These are phyloP conservation scores for Echeneis naucrates DNA, from an alignment of 2,797 vertebrate species.

Conservation along the genomic window DNA sequence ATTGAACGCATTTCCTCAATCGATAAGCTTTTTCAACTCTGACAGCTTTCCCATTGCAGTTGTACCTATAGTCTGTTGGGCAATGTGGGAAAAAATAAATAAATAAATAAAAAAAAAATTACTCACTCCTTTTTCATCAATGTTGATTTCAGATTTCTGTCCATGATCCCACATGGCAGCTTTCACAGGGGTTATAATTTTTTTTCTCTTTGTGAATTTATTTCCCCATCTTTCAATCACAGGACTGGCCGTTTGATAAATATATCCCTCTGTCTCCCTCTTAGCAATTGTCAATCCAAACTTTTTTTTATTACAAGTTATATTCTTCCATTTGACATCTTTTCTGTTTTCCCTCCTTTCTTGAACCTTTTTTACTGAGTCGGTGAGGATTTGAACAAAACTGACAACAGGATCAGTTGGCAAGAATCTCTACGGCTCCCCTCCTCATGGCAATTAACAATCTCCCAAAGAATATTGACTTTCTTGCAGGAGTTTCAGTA, in stretches of 20 bases:
- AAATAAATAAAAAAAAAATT: conserved; percentile 16
- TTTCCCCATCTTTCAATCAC: too few relatives aligned
- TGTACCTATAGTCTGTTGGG: conserved; percentile 13
- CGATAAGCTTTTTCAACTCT: conserved; percentile 5
- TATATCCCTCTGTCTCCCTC: neutral
- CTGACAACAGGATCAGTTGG: neutral
- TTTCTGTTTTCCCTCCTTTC: neutral
- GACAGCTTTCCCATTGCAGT: conserved; percentile 1
- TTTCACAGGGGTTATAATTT: too few relatives aligned
- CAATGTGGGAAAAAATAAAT: conserved; percentile 12
- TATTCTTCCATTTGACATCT: neutral
- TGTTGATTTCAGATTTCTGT: conserved; percentile 21
- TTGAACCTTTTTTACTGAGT: neutral
- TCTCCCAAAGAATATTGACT: neutral
- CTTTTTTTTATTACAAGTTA: neutral
- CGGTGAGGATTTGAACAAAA: neutral
- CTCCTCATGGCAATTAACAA: neutral
- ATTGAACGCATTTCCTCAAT: neutral
- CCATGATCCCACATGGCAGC: conserved; percentile 1
- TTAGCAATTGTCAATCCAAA: neutral
- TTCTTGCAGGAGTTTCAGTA: neutral
- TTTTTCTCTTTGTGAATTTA: too few relatives aligned
- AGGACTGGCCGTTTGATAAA: neutral
- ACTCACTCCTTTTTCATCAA: conserved; percentile 16
- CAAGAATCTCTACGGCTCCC: neutral